Evolutionary conservation across 2,113 vertebrate species (phyloP).

Genomic region (Recurvirostra avosetta): DNA sequence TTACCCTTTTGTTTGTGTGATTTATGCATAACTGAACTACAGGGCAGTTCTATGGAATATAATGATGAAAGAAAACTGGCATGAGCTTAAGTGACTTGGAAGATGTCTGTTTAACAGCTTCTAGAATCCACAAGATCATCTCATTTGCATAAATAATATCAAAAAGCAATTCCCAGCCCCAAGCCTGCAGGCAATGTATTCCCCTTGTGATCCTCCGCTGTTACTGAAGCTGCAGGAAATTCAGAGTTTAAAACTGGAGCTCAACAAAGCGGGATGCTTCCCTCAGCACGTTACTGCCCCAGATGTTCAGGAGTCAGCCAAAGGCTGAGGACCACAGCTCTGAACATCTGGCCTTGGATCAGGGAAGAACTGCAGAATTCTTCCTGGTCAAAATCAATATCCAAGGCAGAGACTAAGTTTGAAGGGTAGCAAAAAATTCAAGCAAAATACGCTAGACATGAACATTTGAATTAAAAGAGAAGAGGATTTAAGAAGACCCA

Average conservation of each 20-base stretch:
- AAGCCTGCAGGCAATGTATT: not conserved
- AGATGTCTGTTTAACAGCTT: not conserved
- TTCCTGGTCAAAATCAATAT: not conserved
- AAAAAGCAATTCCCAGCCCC: not conserved
- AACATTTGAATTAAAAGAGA: not conserved
- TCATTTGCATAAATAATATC: not conserved
- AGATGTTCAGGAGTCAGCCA: not conserved
- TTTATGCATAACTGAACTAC: not conserved
- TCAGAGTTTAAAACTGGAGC: not conserved
- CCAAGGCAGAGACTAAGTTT: not conserved
- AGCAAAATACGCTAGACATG: not conserved
- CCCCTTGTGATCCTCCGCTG: not conserved
- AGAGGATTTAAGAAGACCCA: not conserved
- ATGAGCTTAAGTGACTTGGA: not conserved
- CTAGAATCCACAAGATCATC: not conserved
- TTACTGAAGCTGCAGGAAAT: not conserved
- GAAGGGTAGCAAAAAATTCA: not conserved
- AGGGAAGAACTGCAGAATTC: not conserved
- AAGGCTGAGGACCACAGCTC: not conserved
- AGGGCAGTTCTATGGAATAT: not conserved
- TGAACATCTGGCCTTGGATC: not conserved
- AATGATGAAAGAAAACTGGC: not conserved
- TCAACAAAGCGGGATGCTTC: not conserved
- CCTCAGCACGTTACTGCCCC: not conserved
- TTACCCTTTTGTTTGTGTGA: not conserved